These are phyloP conservation scores for Branchellion lobata DNA, from an alignment of 2,888 invertebrate species.

Conservation along the genomic window DNA sequence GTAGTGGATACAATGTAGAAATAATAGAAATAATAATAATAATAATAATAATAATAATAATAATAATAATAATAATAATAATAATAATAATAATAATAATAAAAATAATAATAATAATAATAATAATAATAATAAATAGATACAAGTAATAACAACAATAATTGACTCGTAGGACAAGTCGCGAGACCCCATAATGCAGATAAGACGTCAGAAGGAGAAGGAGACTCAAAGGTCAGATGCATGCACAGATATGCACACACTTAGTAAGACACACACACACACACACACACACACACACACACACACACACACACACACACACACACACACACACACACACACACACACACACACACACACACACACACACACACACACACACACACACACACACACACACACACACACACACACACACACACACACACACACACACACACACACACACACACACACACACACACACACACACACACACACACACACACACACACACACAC, in stretches of 20 bases:
- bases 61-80: neutral
- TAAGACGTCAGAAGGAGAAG: neutral
- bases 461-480: slow-evolving; percentile 18
- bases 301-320: slow-evolving; percentile 29
- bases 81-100: too few species aligned
- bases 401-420: slow-evolving; percentile 18
- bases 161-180: neutral
- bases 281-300: slow-evolving; percentile 36
- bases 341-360: neutral
- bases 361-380: slow-evolving; percentile 20
- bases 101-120: too few species aligned
- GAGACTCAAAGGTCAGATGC: slow-evolving; percentile 3
- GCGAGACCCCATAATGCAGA: neutral
- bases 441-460: slow-evolving; percentile 18
- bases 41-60: neutral
- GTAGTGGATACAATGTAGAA: neutral
- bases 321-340: slow-evolving; percentile 30
- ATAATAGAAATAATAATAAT: neutral
- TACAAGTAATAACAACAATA: neutral
- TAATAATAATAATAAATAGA: neutral
- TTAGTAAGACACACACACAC: slow-evolving; percentile 26
- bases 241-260: slow-evolving; percentile 7
- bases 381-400: slow-evolving; percentile 28
- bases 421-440: slow-evolving; percentile 18
- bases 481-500: slow-evolving; percentile 18